Conservation (phyloP, 1,140 invertebrate genomes). For the Globodera rostochiensis region DNA sequence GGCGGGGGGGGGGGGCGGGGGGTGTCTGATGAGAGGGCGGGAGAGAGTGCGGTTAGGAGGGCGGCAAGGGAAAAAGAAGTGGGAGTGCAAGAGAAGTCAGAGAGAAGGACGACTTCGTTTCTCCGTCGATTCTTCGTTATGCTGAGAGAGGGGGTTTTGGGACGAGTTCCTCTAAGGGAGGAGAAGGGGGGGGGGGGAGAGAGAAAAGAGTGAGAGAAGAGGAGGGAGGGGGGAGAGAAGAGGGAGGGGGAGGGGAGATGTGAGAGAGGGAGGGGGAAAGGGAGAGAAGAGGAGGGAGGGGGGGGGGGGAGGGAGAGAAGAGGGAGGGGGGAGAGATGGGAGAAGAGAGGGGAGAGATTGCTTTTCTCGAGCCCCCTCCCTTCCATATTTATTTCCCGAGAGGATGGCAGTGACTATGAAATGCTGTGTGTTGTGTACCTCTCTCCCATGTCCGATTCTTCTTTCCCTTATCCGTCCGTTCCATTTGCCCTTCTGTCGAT, state of each 20-base stretch:
- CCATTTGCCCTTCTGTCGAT: slow-evolving; percentile 10
- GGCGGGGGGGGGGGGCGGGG: background rate
- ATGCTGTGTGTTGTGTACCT: background rate
- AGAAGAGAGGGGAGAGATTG: background rate
- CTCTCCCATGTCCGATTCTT: background rate
- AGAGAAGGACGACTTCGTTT: background rate
- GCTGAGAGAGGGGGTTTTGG: background rate
- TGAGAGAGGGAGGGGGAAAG: background rate
- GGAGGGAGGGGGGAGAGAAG: background rate
- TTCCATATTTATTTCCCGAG: background rate
- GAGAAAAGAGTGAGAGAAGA: background rate
- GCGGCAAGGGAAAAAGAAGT: background rate
- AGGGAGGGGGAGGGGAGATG: background rate
- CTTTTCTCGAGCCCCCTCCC: background rate
- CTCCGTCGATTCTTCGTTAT: background rate
- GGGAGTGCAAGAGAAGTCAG: background rate
- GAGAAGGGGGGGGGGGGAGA: background rate
- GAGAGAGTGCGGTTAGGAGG: background rate
- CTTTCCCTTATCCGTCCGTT: slow-evolving; percentile 3
- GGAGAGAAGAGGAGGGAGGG: background rate
- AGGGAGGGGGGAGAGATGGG: background rate
- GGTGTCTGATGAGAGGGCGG: background rate
- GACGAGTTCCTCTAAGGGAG: background rate
- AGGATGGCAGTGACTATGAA: background rate
- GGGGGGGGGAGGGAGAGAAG: background rate